Evolutionary conservation across 2,888 invertebrate species (phyloP).

Genomic region (Omphaloscelis lunosa): DNA sequence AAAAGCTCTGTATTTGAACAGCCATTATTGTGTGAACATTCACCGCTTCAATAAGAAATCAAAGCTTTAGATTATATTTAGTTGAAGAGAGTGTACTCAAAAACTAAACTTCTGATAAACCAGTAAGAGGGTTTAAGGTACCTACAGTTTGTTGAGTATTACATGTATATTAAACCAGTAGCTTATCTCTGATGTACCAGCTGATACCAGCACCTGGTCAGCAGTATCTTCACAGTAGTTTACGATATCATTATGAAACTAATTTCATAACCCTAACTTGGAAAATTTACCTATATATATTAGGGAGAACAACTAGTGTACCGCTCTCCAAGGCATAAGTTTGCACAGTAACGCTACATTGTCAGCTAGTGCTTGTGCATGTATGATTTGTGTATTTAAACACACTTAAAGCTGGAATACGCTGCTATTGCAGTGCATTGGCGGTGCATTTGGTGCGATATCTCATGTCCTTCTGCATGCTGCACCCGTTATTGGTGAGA

Average conservation of each 20-base stretch:
- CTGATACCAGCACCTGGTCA: conserved; percentile 53
- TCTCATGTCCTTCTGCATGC: background rate
- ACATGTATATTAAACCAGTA: conserved; percentile 49
- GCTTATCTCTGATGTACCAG: conserved; percentile 44
- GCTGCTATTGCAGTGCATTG: background rate
- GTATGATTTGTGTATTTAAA: conserved; percentile 35
- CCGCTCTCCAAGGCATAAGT: conserved; percentile 3
- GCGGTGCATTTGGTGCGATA: too few species aligned
- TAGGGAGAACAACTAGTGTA: background rate
- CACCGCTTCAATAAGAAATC: background rate
- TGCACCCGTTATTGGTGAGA: background rate
- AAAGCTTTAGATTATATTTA: background rate
- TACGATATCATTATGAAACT: conserved; percentile 56
- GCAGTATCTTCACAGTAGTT: conserved; percentile 44
- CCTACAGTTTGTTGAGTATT: conserved; percentile 5
- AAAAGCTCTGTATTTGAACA: too few species aligned
- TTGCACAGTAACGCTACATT: conserved; percentile 1
- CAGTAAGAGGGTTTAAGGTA: background rate
- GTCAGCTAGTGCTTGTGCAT: conserved; percentile 26
- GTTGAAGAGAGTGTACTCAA: background rate
- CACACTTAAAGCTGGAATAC: background rate
- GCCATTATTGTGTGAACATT: too few species aligned
- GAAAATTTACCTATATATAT: background rate
- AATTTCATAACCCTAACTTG: conserved; percentile 55
- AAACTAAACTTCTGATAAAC: conserved; percentile 1